These are phyloP conservation scores for Heliconius ismenius DNA, from an alignment of 2,888 invertebrate species.

Conservation along the genomic window DNA sequence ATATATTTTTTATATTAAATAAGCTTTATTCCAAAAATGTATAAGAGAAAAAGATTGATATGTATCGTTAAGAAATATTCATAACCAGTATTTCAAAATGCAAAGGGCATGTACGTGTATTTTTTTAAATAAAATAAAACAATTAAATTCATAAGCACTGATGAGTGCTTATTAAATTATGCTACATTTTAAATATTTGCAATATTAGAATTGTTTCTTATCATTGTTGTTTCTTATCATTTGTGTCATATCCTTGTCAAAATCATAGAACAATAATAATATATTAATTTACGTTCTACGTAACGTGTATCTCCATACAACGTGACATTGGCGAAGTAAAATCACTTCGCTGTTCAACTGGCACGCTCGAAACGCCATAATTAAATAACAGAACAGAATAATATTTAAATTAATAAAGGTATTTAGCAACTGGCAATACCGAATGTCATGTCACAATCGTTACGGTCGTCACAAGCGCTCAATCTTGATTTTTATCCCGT, in stretches of 20 bases:
- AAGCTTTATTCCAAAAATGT: background rate
- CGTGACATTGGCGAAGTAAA: too few relatives aligned
- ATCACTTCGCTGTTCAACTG: too few relatives aligned
- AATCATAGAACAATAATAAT: too few relatives aligned
- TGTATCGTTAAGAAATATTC: background rate
- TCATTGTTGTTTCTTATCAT: too few relatives aligned
- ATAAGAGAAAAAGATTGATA: background rate
- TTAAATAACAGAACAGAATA: background rate
- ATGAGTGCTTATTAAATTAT: too few relatives aligned
- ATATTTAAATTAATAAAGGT: background rate
- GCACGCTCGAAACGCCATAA: too few relatives aligned
- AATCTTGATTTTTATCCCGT: conserved; percentile 49
- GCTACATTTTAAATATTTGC: background rate
- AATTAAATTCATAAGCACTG: background rate
- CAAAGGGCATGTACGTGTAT: background rate
- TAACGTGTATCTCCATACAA: too few relatives aligned
- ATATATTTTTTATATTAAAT: too few relatives aligned
- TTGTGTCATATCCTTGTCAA: background rate
- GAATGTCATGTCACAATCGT: conserved; percentile 28
- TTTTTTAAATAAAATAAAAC: background rate
- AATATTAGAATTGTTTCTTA: too few relatives aligned
- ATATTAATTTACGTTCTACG: too few relatives aligned
- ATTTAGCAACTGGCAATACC: conserved; percentile 7
- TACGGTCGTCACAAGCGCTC: conserved; percentile 41
- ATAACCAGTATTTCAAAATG: background rate